Evolutionary conservation across 2,888 invertebrate species (phyloP).

Genomic region (Didymodactylos carnosus): DNA sequence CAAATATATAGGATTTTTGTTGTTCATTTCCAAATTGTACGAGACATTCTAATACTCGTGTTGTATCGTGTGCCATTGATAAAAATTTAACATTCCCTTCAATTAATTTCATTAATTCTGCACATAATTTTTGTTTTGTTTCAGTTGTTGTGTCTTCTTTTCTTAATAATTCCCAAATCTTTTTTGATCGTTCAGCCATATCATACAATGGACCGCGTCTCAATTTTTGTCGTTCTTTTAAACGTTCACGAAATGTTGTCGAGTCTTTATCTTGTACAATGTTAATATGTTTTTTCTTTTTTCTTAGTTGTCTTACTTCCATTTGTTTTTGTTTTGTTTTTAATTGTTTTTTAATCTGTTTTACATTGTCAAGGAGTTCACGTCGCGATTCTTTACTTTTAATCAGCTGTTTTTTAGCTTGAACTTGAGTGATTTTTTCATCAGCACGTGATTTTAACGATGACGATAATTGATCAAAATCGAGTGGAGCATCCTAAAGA

Average conservation of each 20-base stretch:
- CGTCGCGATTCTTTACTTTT: neutral
- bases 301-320: neutral
- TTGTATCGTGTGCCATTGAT: slow-evolving; percentile 61
- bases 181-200: neutral
- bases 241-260: neutral
- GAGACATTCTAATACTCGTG: slow-evolving; percentile 67
- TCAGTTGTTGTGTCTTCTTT: neutral
- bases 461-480: neutral
- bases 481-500: too few species aligned
- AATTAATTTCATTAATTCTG: neutral
- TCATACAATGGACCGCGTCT: neutral
- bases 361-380: neutral
- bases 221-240: neutral
- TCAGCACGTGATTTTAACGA: neutral
- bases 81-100: slow-evolving; percentile 26
- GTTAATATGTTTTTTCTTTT: neutral
- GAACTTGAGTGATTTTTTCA: neutral
- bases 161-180: neutral
- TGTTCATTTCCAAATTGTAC: slow-evolving; percentile 48
- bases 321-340: neutral
- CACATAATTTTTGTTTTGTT: neutral
- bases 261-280: neutral
- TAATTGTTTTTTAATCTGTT: neutral
- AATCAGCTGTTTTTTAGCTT: neutral
- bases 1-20: slow-evolving; percentile 48